These are phyloP conservation scores for Seira musarum DNA, from an alignment of 2,888 invertebrate species.

Conservation along the genomic window DNA sequence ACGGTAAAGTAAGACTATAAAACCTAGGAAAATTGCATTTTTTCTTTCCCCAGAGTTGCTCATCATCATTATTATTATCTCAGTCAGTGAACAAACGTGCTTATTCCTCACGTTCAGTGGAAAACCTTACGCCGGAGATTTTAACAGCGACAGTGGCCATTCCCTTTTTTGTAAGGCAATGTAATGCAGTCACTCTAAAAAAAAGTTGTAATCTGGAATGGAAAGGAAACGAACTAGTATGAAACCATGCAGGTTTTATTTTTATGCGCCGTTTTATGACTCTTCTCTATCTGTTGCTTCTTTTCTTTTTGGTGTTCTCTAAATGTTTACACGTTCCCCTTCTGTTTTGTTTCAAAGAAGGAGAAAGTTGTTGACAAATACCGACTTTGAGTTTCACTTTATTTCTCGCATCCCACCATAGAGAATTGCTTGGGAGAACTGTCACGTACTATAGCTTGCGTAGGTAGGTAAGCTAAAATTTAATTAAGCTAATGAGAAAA, in stretches of 20 bases:
- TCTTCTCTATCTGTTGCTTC: constrained; percentile 23
- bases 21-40: not conserved
- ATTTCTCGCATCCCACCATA: not conserved
- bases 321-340: not conserved
- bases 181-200: too few relatives aligned
- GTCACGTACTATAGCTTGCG: not conserved
- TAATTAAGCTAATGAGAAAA: not conserved
- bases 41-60: not conserved
- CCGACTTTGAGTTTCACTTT: not conserved
- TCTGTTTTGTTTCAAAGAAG: not conserved
- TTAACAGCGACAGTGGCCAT: not conserved
- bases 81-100: not conserved
- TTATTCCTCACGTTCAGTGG: constrained; percentile 20
- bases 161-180: not conserved
- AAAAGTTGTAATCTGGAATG: not conserved
- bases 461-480: not conserved
- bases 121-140: constrained; percentile 23
- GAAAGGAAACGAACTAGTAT: not conserved
- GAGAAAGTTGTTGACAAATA: not conserved
- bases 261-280: not conserved
- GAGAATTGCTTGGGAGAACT: not conserved
- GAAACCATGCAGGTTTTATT: constrained; percentile 15
- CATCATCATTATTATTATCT: constrained; percentile 15
- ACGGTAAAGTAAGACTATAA: not conserved
- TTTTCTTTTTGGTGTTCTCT: not conserved